phyloP scores from a whole-genome alignment of 1,140 invertebrate species.

The Plutomurus gul region DNA sequence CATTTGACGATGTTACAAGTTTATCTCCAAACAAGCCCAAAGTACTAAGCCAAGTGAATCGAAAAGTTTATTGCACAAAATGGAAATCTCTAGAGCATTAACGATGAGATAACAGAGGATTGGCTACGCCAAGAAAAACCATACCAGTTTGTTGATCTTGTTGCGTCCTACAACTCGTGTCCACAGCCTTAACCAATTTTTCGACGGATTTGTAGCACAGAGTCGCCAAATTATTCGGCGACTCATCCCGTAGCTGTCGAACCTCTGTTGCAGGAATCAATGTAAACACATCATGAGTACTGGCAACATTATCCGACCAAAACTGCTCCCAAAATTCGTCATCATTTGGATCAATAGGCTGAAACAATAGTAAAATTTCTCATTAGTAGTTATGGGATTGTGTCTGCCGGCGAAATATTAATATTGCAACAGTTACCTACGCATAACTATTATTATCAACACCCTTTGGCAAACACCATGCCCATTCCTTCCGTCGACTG shows the following conservation, averaged over 20 bases:
- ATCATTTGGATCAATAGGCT: conserved; percentile 89
- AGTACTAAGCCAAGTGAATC: too few relatives aligned
- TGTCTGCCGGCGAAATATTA: too few relatives aligned
- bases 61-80: too few relatives aligned
- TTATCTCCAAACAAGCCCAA: background rate
- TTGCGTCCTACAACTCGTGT: conserved; percentile 89
- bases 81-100: background rate
- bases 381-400: too few relatives aligned
- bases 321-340: conserved; percentile 99
- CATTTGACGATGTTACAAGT: background rate
- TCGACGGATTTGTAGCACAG: conserved; percentile 98
- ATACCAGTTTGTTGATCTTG: conserved; percentile 90
- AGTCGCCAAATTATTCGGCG: conserved; percentile 97
- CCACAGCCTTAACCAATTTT: conserved; percentile 90
- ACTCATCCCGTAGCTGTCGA: conserved; percentile 88
- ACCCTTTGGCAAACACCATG: too few relatives aligned
- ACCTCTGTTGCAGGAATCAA: conserved; percentile 93
- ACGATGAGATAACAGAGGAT: background rate
- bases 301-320: conserved; percentile 83
- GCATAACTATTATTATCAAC: too few relatives aligned
- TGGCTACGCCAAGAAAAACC: conserved; percentile 34
- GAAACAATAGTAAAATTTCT: conserved; percentile 20
- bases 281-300: conserved; percentile 95
- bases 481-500: too few relatives aligned
- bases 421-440: too few relatives aligned